These are phyloP conservation scores for Malurus melanocephalus DNA, from an alignment of 2,113 vertebrate genomes.

Conservation along the genomic window DNA sequence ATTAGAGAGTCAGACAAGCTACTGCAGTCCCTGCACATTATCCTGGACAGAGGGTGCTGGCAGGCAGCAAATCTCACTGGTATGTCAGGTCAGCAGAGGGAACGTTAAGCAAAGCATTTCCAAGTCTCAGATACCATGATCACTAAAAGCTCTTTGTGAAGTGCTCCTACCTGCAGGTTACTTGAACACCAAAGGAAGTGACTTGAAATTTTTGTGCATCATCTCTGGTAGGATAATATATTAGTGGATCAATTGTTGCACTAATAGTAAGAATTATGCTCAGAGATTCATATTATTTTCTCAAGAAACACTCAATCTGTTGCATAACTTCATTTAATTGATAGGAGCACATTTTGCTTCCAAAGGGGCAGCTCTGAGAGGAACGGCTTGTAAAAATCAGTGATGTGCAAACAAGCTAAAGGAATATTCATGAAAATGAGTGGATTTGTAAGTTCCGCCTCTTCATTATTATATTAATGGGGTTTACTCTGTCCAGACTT, in stretches of 20 bases:
- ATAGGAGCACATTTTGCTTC: background rate
- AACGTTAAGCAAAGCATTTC: background rate
- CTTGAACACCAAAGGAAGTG: background rate
- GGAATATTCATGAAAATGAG: background rate
- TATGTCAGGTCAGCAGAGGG: background rate
- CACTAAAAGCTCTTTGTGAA: background rate
- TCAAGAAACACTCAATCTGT: background rate
- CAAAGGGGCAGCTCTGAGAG: background rate
- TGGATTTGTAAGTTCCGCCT: background rate
- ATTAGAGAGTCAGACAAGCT: background rate
- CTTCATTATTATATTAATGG: background rate
- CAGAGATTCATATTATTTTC: background rate
- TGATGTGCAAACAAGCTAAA: background rate
- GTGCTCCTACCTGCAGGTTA: background rate
- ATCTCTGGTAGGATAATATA: background rate
- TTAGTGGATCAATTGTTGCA: background rate
- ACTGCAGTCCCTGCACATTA: background rate
- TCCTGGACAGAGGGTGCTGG: background rate
- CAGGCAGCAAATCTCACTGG: background rate
- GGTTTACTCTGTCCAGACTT: background rate
- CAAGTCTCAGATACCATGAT: background rate
- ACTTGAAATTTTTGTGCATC: background rate
- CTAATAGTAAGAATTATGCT: background rate
- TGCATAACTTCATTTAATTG: fast-evolving
- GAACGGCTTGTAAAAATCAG: background rate